phyloP scores from a whole-genome alignment of 2,797 vertebrate genomes.

The Buceros bicornis region DNA sequence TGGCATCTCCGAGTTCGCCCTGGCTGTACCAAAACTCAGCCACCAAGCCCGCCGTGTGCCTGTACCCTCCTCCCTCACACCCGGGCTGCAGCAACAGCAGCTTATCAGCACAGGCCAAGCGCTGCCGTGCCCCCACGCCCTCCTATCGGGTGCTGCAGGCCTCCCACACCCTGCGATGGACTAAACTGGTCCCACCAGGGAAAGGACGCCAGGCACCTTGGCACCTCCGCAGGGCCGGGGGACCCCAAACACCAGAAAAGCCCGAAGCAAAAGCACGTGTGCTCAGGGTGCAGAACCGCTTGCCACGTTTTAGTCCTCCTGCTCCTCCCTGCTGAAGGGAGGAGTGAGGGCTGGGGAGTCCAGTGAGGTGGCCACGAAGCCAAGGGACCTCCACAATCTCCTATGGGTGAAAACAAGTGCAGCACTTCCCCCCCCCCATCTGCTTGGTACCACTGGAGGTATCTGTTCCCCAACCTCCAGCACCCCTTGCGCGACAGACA shows the following conservation, averaged over 20 bases:
- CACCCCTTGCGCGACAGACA: accelerated
- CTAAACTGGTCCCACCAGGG: not conserved
- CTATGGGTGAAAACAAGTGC: accelerated
- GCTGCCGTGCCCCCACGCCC: accelerated
- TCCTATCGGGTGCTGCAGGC: not conserved
- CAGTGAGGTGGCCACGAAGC: not conserved
- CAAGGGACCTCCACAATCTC: not conserved
- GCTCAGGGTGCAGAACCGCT: not conserved
- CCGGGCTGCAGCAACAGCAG: accelerated
- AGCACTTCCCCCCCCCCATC: not conserved
- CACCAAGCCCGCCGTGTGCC: accelerated
- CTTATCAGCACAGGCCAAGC: not conserved
- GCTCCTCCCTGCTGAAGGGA: not conserved
- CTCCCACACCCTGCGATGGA: not conserved
- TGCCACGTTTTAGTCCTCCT: not conserved
- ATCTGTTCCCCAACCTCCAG: not conserved
- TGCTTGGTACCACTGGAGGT: accelerated
- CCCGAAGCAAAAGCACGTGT: not conserved
- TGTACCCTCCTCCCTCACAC: not conserved
- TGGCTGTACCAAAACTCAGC: accelerated
- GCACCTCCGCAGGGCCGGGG: not conserved
- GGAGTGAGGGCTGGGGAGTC: not conserved
- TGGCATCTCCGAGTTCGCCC: not conserved
- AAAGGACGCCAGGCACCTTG: not conserved
- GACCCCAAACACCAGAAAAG: accelerated